These are phyloP conservation scores for Spicauda simplicius DNA, from an alignment of 2,888 invertebrate species.

Conservation along the genomic window DNA sequence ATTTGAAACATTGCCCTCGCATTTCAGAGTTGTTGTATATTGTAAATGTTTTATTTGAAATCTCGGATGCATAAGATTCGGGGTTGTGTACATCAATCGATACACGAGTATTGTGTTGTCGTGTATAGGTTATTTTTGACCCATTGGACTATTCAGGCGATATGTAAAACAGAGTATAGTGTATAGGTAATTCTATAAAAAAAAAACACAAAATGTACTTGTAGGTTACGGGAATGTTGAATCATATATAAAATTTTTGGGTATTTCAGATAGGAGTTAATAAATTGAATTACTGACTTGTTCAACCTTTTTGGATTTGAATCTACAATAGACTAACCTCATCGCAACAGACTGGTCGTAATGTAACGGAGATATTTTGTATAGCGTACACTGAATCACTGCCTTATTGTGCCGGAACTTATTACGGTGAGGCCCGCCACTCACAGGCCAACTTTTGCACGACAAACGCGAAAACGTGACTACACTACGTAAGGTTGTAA, in stretches of 20 bases:
- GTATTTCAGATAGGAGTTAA: constrained; percentile 80
- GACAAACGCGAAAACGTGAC: constrained; percentile 24
- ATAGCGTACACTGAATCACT: constrained; percentile 83
- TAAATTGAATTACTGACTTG: constrained; percentile 76
- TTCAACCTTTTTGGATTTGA: constrained; percentile 84
- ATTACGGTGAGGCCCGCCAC: constrained; percentile 55
- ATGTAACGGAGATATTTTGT: constrained; percentile 82
- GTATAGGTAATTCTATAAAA: constrained; percentile 75
- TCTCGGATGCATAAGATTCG: constrained; percentile 57
- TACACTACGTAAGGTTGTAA: constrained; percentile 18
- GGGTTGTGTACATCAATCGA: constrained; percentile 49
- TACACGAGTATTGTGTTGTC: constrained; percentile 53
- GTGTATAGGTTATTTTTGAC: constrained; percentile 69
- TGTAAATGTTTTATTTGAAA: constrained; percentile 61
- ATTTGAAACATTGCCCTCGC: constrained; percentile 73
- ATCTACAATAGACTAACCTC: constrained; percentile 82
- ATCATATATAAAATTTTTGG: constrained; percentile 73
- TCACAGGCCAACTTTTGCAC: constrained; percentile 39
- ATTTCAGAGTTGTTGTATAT: constrained; percentile 73
- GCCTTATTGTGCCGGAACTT: constrained; percentile 82
- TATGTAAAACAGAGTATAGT: constrained; percentile 76
- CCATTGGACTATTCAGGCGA: constrained; percentile 75
- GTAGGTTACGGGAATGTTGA: constrained; percentile 83
- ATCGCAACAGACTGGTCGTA: constrained; percentile 82
- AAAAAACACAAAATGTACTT: constrained; percentile 77